Evolutionary conservation across 2,113 vertebrate species (phyloP).

Genomic region (Peromyscus maniculatus): DNA sequence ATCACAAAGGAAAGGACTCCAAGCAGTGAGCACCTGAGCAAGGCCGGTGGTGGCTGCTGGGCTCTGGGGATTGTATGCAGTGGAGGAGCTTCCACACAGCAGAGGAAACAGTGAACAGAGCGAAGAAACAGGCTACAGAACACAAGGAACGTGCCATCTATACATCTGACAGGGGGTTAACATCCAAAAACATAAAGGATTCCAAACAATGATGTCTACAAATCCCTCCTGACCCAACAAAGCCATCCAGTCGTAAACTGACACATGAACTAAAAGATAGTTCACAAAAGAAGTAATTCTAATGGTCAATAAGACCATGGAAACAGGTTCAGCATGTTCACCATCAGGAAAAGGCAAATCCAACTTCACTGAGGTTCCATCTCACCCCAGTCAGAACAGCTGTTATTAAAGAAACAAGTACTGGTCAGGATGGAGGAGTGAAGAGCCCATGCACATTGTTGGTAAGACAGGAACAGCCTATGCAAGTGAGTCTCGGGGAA

Average conservation of each 20-base stretch:
- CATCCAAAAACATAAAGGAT: neutral
- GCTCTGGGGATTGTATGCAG: neutral
- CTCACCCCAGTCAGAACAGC: neutral
- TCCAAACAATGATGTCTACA: neutral
- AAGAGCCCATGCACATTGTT: neutral
- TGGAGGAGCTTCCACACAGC: neutral
- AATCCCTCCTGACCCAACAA: neutral
- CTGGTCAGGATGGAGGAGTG: neutral
- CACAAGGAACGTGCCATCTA: neutral
- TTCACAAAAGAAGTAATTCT: neutral
- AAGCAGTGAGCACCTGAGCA: neutral
- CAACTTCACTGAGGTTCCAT: neutral
- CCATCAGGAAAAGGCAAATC: neutral
- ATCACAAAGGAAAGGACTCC: neutral
- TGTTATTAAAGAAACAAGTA: neutral
- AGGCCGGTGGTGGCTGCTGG: neutral
- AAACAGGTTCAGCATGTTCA: neutral
- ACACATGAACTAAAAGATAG: neutral
- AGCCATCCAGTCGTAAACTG: neutral
- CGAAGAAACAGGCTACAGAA: neutral
- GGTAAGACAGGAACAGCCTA: neutral
- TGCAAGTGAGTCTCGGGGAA: neutral
- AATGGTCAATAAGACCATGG: neutral
- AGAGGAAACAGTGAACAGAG: neutral
- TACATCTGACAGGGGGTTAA: neutral